Conservation (phyloP, 2,113 vertebrate genomes). For the Anarrhichthys ocellatus region DNA sequence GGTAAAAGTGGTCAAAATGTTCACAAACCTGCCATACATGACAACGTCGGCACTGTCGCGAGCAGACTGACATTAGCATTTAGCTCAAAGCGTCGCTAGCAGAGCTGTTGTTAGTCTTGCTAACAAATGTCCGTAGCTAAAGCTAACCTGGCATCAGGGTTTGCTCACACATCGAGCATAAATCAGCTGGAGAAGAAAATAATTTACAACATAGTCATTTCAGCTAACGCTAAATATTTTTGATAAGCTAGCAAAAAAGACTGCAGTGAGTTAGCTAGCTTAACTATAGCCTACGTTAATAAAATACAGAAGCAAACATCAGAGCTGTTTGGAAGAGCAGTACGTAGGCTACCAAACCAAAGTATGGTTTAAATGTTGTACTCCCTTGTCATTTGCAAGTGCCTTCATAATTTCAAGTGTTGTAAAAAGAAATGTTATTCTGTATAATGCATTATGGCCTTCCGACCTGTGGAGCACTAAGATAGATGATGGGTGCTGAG, state of each 20-base stretch:
- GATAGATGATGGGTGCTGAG: slow-evolving; percentile 59
- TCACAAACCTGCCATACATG: background rate
- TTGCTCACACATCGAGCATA: background rate
- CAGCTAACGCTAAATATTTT: background rate
- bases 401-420: too few species aligned
- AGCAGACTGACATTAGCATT: background rate
- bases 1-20: background rate
- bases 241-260: background rate
- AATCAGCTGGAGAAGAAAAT: background rate
- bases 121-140: background rate
- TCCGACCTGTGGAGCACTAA: slow-evolving; percentile 42
- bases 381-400: too few species aligned
- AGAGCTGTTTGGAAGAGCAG: slow-evolving; percentile 25
- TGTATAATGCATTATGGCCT: slow-evolving; percentile 54
- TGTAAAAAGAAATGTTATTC: too few species aligned
- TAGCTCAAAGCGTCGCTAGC: background rate
- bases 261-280: background rate
- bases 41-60: background rate
- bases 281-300: background rate
- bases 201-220: background rate
- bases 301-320: background rate
- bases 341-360: slow-evolving; percentile 10
- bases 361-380: too few species aligned
- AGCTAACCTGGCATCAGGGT: background rate
- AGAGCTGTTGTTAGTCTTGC: background rate